Conservation (phyloP, 2,113 vertebrate species). For the Blennius ocellaris region DNA sequence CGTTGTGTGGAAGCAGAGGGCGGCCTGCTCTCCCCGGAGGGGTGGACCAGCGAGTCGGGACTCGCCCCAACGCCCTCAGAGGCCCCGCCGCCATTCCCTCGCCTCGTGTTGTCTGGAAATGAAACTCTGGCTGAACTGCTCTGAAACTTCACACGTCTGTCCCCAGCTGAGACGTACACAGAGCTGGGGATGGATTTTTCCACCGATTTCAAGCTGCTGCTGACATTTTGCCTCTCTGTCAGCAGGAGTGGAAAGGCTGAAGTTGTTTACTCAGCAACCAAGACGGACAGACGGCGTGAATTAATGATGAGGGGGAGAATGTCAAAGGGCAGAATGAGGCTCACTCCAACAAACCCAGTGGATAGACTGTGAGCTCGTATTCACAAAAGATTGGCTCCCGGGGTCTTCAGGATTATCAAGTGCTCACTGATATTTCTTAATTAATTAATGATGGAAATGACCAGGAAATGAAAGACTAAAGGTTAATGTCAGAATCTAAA, state of each 20-base stretch:
- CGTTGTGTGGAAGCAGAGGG: constrained; percentile 9
- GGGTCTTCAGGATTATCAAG: too few species aligned
- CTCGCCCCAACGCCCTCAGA: constrained; percentile 45
- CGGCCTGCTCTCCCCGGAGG: constrained; percentile 27
- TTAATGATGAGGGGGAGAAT: constrained; percentile 66
- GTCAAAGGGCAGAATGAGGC: constrained; percentile 48
- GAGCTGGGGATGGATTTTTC: constrained; percentile 52
- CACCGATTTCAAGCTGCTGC: constrained; percentile 58
- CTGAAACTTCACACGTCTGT: constrained; percentile 11
- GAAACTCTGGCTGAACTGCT: constrained; percentile 17
- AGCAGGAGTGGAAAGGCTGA: constrained; percentile 47
- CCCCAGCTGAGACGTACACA: constrained; percentile 21
- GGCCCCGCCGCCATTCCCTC: constrained; percentile 15
- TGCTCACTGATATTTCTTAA: too few species aligned
- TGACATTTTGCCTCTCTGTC: constrained; percentile 69
- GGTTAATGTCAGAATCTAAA: too few species aligned
- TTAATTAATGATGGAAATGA: too few species aligned
- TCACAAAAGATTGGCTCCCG: too few species aligned
- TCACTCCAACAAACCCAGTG: not conserved
- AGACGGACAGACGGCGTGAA: constrained; percentile 60
- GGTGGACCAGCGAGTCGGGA: constrained; percentile 18
- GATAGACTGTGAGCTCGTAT: not conserved
- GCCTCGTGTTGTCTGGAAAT: constrained; percentile 1
- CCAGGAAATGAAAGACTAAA: too few species aligned
- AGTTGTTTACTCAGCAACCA: constrained; percentile 49